These are phyloP conservation scores for Harpalus rufipes DNA, from an alignment of 2,888 invertebrate species.

Conservation along the genomic window DNA sequence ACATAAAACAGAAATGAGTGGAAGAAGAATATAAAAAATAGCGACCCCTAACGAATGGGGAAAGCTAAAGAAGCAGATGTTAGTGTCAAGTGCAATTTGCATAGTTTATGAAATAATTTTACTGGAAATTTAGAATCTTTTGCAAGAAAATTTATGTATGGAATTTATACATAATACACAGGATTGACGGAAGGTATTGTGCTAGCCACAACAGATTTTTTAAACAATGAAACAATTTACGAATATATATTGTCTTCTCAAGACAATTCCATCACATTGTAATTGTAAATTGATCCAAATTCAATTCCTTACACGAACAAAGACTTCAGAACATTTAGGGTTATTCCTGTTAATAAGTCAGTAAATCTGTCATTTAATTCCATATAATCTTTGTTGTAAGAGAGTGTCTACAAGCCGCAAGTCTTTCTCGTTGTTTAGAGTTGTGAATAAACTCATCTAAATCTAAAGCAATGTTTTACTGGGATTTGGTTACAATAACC, in stretches of 20 bases:
- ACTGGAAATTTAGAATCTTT: no score
- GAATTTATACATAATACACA: no score
- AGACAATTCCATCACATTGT: not conserved
- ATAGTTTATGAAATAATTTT: no score
- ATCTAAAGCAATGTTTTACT: constrained; percentile 49
- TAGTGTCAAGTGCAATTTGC: no score
- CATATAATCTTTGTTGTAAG: constrained; percentile 43
- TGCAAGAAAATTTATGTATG: no score
- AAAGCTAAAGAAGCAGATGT: no score
- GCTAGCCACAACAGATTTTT: no score
- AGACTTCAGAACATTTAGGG: not conserved
- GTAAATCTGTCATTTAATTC: not conserved
- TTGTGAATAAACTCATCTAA: constrained; percentile 27
- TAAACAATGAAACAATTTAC: not conserved
- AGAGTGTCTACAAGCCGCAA: constrained; percentile 13
- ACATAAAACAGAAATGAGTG: no score
- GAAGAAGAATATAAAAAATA: no score
- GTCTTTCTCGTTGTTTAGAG: constrained; percentile 14
- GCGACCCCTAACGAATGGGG: no score
- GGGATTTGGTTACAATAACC: constrained; percentile 54
- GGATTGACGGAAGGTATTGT: no score
- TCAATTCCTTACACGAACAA: not conserved
- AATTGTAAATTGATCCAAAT: constrained; percentile 3
- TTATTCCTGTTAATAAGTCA: not conserved
- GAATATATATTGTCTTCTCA: not conserved